Conservation (phyloP, 2,797 vertebrate genomes). For the Cuculus canorus region DNA sequence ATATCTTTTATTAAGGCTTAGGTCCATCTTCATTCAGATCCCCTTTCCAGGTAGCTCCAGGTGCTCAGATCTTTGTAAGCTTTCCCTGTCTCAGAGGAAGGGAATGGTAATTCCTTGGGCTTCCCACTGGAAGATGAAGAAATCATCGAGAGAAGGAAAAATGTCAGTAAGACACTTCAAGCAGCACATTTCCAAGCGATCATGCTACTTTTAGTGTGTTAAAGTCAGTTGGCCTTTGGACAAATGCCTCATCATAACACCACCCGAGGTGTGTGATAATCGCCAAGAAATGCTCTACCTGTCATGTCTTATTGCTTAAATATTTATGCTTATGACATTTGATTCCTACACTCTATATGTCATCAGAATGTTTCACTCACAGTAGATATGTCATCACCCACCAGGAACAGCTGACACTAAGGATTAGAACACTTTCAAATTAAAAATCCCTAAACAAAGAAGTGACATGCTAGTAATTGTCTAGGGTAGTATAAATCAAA, state of each 20-base stretch:
- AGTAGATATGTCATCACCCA: constrained; percentile 75
- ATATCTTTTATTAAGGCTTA: neutral
- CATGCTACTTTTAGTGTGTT: constrained; percentile 61
- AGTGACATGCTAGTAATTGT: constrained; percentile 71
- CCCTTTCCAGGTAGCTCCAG: neutral
- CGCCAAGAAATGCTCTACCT: constrained; percentile 73
- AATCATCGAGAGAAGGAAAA: constrained; percentile 30
- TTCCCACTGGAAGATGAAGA: constrained; percentile 5
- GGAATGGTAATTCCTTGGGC: neutral
- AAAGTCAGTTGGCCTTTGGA: constrained; percentile 72
- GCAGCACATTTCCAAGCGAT: constrained; percentile 57
- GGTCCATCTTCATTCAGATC: neutral
- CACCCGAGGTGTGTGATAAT: constrained; percentile 70
- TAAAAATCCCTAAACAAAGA: constrained; percentile 73
- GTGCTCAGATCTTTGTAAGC: neutral
- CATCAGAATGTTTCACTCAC: constrained; percentile 71
- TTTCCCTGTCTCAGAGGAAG: neutral
- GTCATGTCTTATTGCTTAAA: constrained; percentile 76
- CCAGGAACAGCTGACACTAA: constrained; percentile 74
- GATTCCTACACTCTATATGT: constrained; percentile 74
- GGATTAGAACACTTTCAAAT: constrained; percentile 74
- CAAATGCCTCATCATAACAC: constrained; percentile 71
- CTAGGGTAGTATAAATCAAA: constrained; percentile 52
- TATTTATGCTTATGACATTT: constrained; percentile 77
- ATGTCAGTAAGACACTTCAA: constrained; percentile 61